Conservation (phyloP, 2,113 vertebrate genomes). For the Callopanchax toddi region DNA sequence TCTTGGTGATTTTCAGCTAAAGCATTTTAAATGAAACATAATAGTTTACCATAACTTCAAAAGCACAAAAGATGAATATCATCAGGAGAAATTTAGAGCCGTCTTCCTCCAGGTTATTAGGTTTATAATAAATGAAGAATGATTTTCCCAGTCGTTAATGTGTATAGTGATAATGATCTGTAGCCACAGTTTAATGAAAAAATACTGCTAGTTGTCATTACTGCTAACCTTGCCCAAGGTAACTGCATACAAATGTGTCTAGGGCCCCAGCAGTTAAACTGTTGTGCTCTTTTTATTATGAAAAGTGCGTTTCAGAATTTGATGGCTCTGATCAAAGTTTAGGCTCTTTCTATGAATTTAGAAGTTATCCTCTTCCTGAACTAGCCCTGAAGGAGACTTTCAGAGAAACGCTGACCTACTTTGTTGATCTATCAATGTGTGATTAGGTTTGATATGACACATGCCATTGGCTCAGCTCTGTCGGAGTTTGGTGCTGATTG, state of each 20-base stretch:
- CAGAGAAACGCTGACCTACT: constrained; percentile 37
- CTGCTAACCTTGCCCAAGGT: constrained; percentile 49
- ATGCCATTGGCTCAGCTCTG: constrained; percentile 42
- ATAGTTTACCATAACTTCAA: background rate
- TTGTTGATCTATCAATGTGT: constrained; percentile 50
- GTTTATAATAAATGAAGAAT: constrained; percentile 12
- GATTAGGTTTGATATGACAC: constrained; percentile 54
- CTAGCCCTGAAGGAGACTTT: constrained; percentile 26
- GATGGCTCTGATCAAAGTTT: constrained; percentile 3
- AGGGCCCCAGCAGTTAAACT: constrained; percentile 25
- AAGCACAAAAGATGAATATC: constrained; percentile 19
- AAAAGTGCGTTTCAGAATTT: constrained; percentile 5
- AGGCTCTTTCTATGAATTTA: background rate
- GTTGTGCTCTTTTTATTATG: constrained; percentile 10
- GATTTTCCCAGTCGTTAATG: constrained; percentile 37
- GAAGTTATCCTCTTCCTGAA: constrained; percentile 9
- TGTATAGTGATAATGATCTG: constrained; percentile 42
- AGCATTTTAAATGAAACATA: background rate
- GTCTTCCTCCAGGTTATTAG: constrained; percentile 2
- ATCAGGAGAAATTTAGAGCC: constrained; percentile 18
- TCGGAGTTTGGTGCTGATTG: constrained; percentile 45
- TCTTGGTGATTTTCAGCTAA: background rate
- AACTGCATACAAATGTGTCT: constrained; percentile 36
- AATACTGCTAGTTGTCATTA: constrained; percentile 33
- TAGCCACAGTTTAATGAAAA: constrained; percentile 38